Conservation (phyloP, 2,113 vertebrate genomes). For the Tetrax tetrax region DNA sequence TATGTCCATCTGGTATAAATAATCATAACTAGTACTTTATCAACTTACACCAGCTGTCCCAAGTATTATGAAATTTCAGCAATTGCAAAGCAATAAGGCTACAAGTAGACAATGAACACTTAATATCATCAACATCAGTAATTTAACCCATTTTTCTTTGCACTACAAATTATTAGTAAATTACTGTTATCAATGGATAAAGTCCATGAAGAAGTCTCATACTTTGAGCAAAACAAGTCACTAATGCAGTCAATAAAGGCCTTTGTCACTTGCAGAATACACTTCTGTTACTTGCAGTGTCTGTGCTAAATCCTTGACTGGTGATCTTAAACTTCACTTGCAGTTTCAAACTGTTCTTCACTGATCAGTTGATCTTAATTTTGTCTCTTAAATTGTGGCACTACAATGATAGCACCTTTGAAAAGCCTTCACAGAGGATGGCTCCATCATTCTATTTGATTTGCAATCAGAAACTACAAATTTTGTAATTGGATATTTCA, state of each 20-base stretch:
- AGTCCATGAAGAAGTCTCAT: neutral
- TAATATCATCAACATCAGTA: neutral
- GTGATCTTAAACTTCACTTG: neutral
- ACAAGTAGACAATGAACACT: neutral
- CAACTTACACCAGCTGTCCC: neutral
- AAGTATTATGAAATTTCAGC: neutral
- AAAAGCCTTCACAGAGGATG: neutral
- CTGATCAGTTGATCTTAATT: neutral
- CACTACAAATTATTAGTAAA: neutral
- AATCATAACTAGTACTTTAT: neutral
- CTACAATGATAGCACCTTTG: neutral
- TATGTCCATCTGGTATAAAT: neutral
- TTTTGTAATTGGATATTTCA: neutral
- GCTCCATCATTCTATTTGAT: neutral
- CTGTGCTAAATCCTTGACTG: neutral
- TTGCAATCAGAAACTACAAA: neutral
- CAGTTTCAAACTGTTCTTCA: neutral
- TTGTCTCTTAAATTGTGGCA: neutral
- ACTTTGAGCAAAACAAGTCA: neutral
- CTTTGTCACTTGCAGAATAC: neutral
- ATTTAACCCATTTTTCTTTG: neutral
- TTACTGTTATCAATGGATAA: neutral
- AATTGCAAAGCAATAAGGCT: neutral
- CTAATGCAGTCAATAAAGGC: neutral
- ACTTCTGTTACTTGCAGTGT: neutral